Evolutionary conservation across 2,888 invertebrate species (phyloP).

Genomic region (Ennomos erosarius): DNA sequence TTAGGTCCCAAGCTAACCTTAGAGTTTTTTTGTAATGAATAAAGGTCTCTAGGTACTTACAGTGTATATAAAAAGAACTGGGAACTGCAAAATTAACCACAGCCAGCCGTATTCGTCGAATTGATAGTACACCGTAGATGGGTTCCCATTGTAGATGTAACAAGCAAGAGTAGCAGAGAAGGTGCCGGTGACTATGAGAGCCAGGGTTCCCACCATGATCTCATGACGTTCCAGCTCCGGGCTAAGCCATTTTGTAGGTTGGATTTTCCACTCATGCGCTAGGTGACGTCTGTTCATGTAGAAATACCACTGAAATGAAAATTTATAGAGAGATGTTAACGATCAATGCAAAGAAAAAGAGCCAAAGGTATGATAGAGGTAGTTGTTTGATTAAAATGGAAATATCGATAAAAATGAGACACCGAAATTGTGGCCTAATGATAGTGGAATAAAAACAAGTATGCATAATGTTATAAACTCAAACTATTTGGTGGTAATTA

Average conservation of each 20-base stretch:
- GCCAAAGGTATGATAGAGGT: too few species aligned
- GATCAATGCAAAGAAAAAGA: too few species aligned
- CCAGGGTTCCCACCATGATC: constrained; percentile 86
- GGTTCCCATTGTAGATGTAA: constrained; percentile 88
- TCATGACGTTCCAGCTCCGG: constrained; percentile 89
- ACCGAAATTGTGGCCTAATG: too few species aligned
- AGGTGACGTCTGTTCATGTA: constrained; percentile 86
- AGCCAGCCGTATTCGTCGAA: constrained; percentile 86
- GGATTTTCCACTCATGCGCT: constrained; percentile 90
- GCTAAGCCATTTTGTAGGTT: constrained; percentile 88
- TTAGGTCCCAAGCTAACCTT: too few species aligned
- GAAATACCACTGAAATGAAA: constrained; percentile 87
- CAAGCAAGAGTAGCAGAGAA: constrained; percentile 87
- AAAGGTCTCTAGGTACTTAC: constrained; percentile 63
- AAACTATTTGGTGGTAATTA: too few species aligned
- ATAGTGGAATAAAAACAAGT: too few species aligned
- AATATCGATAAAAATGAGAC: too few species aligned
- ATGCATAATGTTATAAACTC: too few species aligned
- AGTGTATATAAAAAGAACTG: constrained; percentile 86
- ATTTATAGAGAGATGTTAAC: too few species aligned
- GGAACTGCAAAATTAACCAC: constrained; percentile 88
- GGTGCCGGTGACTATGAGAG: constrained; percentile 82
- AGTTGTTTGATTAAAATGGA: too few species aligned
- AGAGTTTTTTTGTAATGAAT: neutral
- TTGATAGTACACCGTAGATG: constrained; percentile 87